Evolutionary conservation across 2,113 vertebrate genomes (phyloP).

Genomic region (Cyprinus carpio): DNA sequence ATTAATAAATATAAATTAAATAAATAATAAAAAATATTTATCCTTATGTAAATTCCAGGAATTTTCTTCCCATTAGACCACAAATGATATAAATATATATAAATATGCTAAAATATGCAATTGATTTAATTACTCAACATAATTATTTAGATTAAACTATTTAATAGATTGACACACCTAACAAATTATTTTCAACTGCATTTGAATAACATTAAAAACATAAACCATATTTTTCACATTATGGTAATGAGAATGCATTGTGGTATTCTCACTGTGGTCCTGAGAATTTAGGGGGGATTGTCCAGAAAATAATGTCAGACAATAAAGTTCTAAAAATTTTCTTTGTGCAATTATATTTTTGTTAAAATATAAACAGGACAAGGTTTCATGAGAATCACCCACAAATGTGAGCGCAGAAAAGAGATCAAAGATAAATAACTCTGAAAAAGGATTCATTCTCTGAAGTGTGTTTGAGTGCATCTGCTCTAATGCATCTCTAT

Average conservation of each 20-base stretch:
- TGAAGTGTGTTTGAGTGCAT: neutral
- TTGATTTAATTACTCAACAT: neutral
- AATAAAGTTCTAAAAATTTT: neutral
- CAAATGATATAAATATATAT: no score
- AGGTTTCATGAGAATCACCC: neutral
- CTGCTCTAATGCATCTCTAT: conserved; percentile 24
- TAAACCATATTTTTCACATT: no score
- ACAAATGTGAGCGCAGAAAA: neutral
- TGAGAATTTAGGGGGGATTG: no score
- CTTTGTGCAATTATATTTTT: neutral
- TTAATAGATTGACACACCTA: neutral
- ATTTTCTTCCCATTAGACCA: neutral
- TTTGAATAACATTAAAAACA: neutral
- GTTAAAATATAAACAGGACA: neutral
- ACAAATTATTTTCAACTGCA: neutral
- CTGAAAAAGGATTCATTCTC: conserved; percentile 15
- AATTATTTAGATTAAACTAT: neutral
- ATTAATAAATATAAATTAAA: no score
- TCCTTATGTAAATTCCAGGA: neutral
- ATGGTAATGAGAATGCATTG: no score
- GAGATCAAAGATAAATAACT: neutral
- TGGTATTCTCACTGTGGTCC: no score
- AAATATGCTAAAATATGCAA: neutral
- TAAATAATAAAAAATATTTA: no score
- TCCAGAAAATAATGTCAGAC: no score